Evolutionary conservation across 2,113 vertebrate genomes (phyloP).

Genomic region (Datnioides undecimradiatus): DNA sequence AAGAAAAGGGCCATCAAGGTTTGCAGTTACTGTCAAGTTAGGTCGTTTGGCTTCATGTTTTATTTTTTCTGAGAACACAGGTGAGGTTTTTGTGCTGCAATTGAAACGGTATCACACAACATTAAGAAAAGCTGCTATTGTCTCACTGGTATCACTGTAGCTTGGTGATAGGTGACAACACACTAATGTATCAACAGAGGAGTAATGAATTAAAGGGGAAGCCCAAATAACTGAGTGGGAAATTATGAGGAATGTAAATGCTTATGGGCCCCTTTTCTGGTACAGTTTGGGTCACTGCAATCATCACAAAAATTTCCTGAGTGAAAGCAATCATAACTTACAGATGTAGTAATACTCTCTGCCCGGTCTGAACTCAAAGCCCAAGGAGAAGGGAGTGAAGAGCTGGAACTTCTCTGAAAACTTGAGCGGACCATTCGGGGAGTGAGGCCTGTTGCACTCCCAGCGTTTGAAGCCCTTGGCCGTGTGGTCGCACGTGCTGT

Average conservation of each 20-base stretch:
- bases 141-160: neutral
- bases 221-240: neutral
- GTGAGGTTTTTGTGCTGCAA: neutral
- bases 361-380: slow-evolving; percentile 98
- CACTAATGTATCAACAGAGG: neutral
- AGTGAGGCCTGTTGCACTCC: slow-evolving; percentile 98
- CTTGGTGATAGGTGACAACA: neutral
- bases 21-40: slow-evolving; percentile 4
- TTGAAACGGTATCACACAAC: neutral
- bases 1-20: slow-evolving; percentile 1
- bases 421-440: slow-evolving; percentile 96
- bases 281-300: neutral
- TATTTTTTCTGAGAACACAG: neutral
- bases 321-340: slow-evolving; percentile 84
- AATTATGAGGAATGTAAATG: neutral
- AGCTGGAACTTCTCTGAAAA: slow-evolving; percentile 99
- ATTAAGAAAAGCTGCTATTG: neutral
- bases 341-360: slow-evolving; percentile 99
- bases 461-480: slow-evolving; percentile 99
- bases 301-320: neutral
- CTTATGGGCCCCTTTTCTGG: neutral
- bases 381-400: slow-evolving; percentile 98
- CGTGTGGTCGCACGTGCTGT: slow-evolving; percentile 97
- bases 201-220: neutral
- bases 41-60: neutral